These are phyloP conservation scores for human (Homo sapiens) DNA, from an alignment of 2,113 vertebrate genomes.

Conservation along the genomic window GRCh38 chr3:59621501-59622000, in stretches of 20 bases:
- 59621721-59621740: neutral
- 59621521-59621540: neutral
- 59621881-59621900: neutral
- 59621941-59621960: neutral
- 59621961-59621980: neutral
- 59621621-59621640: neutral
- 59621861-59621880: neutral
- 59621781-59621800: neutral
- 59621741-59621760: neutral
- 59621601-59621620: neutral
- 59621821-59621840: neutral
- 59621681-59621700: neutral
- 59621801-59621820: neutral
- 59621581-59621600: neutral
- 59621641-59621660: neutral
- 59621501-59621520: neutral
- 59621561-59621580: neutral
- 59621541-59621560: neutral
- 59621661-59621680: neutral
- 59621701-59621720: neutral
- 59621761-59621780: neutral
- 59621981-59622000: neutral
- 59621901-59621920: neutral
- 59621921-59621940: neutral
- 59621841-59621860: neutral